These are phyloP conservation scores for Macrophya annulata DNA, from an alignment of 2,888 invertebrate genomes.

Conservation along the genomic window DNA sequence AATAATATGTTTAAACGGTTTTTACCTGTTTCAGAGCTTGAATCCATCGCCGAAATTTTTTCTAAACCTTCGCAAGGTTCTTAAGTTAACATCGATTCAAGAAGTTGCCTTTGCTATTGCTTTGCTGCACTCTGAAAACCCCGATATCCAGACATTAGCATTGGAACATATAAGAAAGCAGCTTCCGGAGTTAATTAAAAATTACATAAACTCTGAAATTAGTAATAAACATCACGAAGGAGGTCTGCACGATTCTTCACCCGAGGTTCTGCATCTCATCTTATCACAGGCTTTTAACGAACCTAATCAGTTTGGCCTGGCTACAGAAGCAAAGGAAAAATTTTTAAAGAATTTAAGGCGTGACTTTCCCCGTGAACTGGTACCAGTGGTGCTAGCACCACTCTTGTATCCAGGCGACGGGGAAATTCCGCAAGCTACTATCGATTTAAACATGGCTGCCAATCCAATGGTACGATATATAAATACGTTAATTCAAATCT, in stretches of 20 bases:
- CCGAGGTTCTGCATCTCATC: constrained; percentile 93
- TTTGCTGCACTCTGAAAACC: constrained; percentile 89
- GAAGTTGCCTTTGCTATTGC: constrained; percentile 95
- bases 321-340: constrained; percentile 88
- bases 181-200: constrained; percentile 92
- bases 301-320: constrained; percentile 83
- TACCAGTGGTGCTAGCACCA: constrained; percentile 94
- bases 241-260: constrained; percentile 94
- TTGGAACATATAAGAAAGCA: constrained; percentile 90
- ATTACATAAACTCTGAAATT: constrained; percentile 90
- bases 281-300: constrained; percentile 84
- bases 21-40: constrained; percentile 84
- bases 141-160: constrained; percentile 88
- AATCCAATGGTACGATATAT: constrained; percentile 73
- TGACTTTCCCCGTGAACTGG: constrained; percentile 94
- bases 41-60: constrained; percentile 91
- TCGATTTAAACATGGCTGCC: constrained; percentile 76
- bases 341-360: constrained; percentile 91
- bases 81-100: constrained; percentile 93
- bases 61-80: constrained; percentile 91
- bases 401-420: constrained; percentile 91
- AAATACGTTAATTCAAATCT: not conserved
- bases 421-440: constrained; percentile 81
- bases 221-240: constrained; percentile 88
- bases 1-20: constrained; percentile 56